These are phyloP conservation scores for Microcebus tavaratra DNA, from an alignment of 2,113 vertebrate species.

Conservation along the genomic window DNA sequence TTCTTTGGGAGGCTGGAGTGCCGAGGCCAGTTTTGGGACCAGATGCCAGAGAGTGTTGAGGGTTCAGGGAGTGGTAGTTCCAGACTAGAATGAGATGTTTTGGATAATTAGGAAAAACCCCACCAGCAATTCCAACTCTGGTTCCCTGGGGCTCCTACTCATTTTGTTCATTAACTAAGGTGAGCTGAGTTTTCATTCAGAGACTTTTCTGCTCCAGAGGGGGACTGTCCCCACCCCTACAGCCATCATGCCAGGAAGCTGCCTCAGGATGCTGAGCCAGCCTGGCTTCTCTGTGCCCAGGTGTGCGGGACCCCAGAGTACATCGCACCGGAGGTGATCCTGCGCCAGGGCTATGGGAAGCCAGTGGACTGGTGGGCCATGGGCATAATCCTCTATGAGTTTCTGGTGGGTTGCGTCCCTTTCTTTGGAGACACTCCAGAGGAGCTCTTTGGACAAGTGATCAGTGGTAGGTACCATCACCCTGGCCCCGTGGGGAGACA, in stretches of 20 bases:
- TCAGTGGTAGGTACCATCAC: conserved; percentile 91
- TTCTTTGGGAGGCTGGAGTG: neutral
- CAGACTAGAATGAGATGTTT: neutral
- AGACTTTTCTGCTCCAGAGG: neutral
- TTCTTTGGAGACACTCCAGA: conserved; percentile 98
- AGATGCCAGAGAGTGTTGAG: neutral
- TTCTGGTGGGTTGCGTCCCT: conserved; percentile 95
- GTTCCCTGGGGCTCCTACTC: neutral
- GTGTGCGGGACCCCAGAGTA: conserved; percentile 98
- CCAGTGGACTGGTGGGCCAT: conserved; percentile 99
- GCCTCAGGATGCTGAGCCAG: conserved; percentile 22
- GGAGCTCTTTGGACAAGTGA: conserved; percentile 98
- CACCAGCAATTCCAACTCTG: neutral
- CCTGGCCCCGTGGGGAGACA: neutral
- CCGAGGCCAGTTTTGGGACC: neutral
- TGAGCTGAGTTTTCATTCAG: conserved; percentile 12
- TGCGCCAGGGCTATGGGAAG: conserved; percentile 97
- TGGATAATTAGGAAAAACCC: neutral
- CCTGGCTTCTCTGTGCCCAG: conserved; percentile 81
- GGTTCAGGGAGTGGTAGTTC: neutral
- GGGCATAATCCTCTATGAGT: conserved; percentile 97
- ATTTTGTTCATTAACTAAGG: neutral
- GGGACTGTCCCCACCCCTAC: neutral
- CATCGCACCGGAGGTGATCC: conserved; percentile 97
- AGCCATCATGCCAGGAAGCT: neutral